phyloP scores from a whole-genome alignment of 2,113 vertebrate genomes.

The Hippotragus niger region DNA sequence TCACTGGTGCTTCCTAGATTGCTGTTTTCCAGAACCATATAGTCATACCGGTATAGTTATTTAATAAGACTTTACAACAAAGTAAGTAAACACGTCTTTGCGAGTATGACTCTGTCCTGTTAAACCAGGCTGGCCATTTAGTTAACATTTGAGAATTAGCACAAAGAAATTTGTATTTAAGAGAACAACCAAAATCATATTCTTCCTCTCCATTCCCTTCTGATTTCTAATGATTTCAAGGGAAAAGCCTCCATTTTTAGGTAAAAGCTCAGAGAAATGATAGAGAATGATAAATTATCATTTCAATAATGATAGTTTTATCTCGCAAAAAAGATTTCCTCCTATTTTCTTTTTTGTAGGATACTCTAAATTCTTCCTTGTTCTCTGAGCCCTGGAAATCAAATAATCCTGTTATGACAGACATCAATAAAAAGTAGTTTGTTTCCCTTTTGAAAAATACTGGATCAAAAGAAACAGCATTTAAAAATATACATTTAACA shows the following conservation, averaged over 20 bases:
- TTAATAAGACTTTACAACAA: conserved; percentile 3
- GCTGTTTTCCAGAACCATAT: not conserved
- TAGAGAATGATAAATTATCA: not conserved
- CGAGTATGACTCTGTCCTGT: not conserved
- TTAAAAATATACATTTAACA: not conserved
- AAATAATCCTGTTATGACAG: not conserved
- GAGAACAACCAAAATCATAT: not conserved
- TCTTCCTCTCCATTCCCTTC: not conserved
- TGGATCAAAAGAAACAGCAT: not conserved
- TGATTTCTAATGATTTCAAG: not conserved
- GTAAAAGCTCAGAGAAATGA: not conserved
- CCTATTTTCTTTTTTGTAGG: not conserved
- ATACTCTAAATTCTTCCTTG: not conserved
- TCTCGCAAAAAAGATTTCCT: not conserved
- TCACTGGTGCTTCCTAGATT: not conserved
- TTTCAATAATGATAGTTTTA: not conserved
- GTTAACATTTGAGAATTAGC: not conserved
- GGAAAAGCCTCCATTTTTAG: not conserved
- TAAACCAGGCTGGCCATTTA: not conserved
- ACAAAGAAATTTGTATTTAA: not conserved
- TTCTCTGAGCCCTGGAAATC: not conserved
- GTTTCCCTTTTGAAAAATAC: conserved; percentile 10
- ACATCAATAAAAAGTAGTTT: not conserved
- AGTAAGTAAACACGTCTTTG: not conserved
- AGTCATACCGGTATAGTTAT: not conserved